Percentiles rank a stretch among this genome's conserved stretches.
Conservation (phyloP, 2,888 invertebrate genomes). For the Dasypolia templi region DNA sequence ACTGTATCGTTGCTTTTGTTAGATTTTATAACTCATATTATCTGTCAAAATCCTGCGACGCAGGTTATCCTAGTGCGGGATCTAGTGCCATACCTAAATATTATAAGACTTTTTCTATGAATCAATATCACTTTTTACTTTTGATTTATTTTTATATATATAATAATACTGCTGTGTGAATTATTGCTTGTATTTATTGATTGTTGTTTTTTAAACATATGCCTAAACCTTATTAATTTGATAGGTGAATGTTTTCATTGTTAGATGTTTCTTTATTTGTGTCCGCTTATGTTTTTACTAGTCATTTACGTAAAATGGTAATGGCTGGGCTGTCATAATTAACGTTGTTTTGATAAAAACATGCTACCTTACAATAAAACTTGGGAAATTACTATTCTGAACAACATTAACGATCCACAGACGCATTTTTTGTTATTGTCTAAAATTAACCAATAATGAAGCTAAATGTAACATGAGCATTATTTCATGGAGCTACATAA, state of each 20-base stretch:
- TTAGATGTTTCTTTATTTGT: slow-evolving; percentile 34
- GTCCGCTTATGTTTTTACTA: slow-evolving; percentile 17
- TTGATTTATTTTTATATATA: no score
- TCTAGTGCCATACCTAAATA: no score
- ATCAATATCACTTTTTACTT: no score
- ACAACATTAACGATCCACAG: no score
- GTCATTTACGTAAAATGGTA: background rate
- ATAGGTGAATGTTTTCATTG: slow-evolving; percentile 48
- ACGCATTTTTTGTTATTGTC: no score
- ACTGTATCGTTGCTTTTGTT: no score
- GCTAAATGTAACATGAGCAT: background rate
- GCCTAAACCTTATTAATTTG: slow-evolving; percentile 23
- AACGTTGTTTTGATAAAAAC: background rate
- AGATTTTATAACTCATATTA: no score
- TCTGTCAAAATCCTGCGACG: no score
- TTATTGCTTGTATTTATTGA: slow-evolving; percentile 44
- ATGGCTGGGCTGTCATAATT: background rate
- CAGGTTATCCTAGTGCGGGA: no score
- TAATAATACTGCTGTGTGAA: slow-evolving; percentile 43
- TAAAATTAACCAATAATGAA: background rate
- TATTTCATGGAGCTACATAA: background rate
- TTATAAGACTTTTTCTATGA: no score
- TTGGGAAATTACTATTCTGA: background rate
- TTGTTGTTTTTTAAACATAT: slow-evolving; percentile 45
- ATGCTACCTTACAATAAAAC: slow-evolving; percentile 1